Base-by-base conservation (phyloP, 2,888 invertebrate genomes). In the Girardia tigrina region DNA sequence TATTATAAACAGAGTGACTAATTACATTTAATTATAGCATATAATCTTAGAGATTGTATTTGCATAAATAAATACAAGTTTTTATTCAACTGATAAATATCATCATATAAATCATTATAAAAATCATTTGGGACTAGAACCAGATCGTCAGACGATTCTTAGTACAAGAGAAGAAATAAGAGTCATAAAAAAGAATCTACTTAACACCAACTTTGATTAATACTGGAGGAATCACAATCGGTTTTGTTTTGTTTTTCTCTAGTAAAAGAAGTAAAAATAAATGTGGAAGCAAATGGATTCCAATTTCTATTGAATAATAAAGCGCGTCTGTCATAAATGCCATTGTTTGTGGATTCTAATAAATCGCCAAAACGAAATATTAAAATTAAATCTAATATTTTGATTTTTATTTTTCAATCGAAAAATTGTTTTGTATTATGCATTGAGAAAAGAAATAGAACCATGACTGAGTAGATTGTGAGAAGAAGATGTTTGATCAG, bases 111-210 rank as follows among this genome's bases (percentile, higher is more conserved):
- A 56, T 56, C 4, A 56, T 4, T 56, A 56, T 56, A 56, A 56
- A 56, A 56, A 56, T 56, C 23, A 56, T 56, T 56, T 56, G n/a
- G 56, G 56, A 56, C 56, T 56, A 56, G 56, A 56, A 56, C 56
- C 56, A 56, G 56, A 56, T 56, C 56, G 56, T 56, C 20, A 56
- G 56, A 56, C 23, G n/a, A 56, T 56, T 20, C n/a, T 12, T 36
- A 36, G 36, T 20, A n/a, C n/a, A 56, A 56, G 56, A 56, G 56
- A 56, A 56, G 56, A 56, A 56, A 56, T 56, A 56, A 56, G n/a
- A 56, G 23, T n/a, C n/a, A 56, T 12, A 36, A 36, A n/a, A 56
- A 56, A 23, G 23, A 56, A 56, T 56, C 56, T 56, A 56, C n/a
- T 56, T 23, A 56, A 56, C 56, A 56, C 4, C 56, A n/a, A 56